phyloP scores from a whole-genome alignment of 1,140 invertebrate species.

The Varroa destructor region DNA sequence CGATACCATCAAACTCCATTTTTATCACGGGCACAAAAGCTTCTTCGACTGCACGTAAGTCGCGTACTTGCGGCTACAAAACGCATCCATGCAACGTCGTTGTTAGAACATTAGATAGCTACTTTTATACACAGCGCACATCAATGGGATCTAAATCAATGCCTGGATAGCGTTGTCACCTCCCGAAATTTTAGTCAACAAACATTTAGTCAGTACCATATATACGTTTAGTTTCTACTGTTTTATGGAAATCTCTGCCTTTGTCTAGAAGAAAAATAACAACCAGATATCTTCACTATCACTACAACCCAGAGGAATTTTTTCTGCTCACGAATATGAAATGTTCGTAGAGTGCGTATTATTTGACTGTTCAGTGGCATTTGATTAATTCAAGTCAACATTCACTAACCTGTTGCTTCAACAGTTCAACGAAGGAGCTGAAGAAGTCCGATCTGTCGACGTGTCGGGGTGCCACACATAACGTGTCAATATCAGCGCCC shows the following conservation, averaged over 20 bases:
- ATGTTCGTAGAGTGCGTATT: too few species aligned
- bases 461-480: constrained; percentile 92
- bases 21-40: constrained; percentile 99
- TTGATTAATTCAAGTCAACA: too few species aligned
- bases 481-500: constrained; percentile 94
- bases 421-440: constrained; percentile 73
- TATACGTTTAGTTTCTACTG: too few species aligned
- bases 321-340: too few species aligned
- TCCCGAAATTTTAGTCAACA: constrained; percentile 50
- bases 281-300: too few species aligned
- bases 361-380: too few species aligned
- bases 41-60: constrained; percentile 66
- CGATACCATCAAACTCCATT: constrained; percentile 97
- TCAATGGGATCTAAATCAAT: not conserved
- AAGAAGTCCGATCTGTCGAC: constrained; percentile 90
- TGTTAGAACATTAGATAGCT: constrained; percentile 31
- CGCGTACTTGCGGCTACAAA: constrained; percentile 34
- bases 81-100: constrained; percentile 28
- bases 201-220: too few species aligned
- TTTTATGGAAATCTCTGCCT: too few species aligned
- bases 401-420: constrained; percentile 56
- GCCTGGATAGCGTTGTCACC: constrained; percentile 27
- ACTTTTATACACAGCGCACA: constrained; percentile 26
- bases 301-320: too few species aligned
- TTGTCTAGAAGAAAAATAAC: too few species aligned